Conservation (phyloP, 2,797 vertebrate genomes). For the Distichodus sexfasciatus region DNA sequence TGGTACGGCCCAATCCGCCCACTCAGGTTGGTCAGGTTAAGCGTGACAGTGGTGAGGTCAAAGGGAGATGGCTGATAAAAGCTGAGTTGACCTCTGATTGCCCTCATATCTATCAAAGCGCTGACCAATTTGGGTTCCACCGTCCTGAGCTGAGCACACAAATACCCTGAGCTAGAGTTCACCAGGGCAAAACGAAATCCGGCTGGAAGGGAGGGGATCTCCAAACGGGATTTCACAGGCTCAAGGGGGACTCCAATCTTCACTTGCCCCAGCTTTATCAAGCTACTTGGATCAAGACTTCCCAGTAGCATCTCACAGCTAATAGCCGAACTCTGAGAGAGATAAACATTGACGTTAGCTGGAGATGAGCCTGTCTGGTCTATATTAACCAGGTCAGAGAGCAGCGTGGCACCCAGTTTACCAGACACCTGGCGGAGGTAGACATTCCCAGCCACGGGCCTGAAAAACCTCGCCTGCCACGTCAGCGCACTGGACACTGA, state of each 20-base stretch:
- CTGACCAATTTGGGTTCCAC: constrained; percentile 63
- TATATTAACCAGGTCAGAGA: constrained; percentile 65
- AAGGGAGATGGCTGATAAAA: constrained; percentile 77
- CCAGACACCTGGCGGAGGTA: constrained; percentile 65
- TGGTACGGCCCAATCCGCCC: constrained; percentile 63
- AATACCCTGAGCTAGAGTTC: constrained; percentile 40
- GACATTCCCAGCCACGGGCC: constrained; percentile 66
- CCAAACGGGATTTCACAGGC: constrained; percentile 63
- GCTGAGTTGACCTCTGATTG: constrained; percentile 67
- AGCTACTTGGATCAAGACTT: constrained; percentile 38
- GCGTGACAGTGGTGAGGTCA: constrained; percentile 63
- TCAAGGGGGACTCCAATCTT: constrained; percentile 63
- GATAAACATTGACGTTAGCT: constrained; percentile 52
- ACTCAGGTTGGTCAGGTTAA: constrained; percentile 67
- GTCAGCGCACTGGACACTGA: constrained; percentile 44
- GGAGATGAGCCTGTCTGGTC: constrained; percentile 47
- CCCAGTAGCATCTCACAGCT: constrained; percentile 59
- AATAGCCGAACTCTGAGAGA: constrained; percentile 46
- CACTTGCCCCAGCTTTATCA: constrained; percentile 58
- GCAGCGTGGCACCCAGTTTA: constrained; percentile 43
- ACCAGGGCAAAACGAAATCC: constrained; percentile 60
- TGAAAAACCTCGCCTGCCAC: constrained; percentile 68
- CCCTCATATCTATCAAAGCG: constrained; percentile 70
- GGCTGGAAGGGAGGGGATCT: constrained; percentile 37
- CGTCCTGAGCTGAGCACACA: constrained; percentile 64